These are phyloP conservation scores for Drosophila lini DNA, from an alignment of 1,140 invertebrate species.

Conservation along the genomic window DNA sequence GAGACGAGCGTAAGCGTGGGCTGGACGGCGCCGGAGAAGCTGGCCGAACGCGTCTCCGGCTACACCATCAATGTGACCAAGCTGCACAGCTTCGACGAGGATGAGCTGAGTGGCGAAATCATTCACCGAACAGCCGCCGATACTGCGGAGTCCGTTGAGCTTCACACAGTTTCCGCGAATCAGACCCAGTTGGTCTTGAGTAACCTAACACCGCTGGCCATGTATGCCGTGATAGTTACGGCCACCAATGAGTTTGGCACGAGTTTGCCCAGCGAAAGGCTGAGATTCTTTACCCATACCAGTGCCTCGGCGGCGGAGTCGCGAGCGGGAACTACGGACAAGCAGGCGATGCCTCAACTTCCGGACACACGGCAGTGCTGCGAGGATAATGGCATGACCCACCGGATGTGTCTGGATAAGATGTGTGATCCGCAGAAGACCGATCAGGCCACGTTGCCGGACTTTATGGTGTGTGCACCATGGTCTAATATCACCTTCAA, in stretches of 20 bases:
- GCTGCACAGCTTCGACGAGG: conserved; percentile 87
- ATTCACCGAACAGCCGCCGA: conserved; percentile 21
- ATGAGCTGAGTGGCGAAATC: conserved; percentile 65
- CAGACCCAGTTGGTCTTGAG: conserved; percentile 87
- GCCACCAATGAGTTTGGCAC: conserved; percentile 90
- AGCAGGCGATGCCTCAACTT: conserved; percentile 82
- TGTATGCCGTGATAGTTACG: conserved; percentile 91
- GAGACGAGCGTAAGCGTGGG: conserved; percentile 89
- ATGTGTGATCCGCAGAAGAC: conserved; percentile 91
- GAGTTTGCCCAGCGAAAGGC: conserved; percentile 89
- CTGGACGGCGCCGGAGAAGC: conserved; percentile 88
- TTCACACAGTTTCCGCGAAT: conserved; percentile 85
- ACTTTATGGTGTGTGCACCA: conserved; percentile 94
- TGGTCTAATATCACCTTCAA: conserved; percentile 92
- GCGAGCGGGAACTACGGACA: conserved; percentile 54
- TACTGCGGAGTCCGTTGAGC: conserved; percentile 66
- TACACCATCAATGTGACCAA: conserved; percentile 90
- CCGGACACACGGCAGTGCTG: conserved; percentile 91
- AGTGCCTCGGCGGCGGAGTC: conserved; percentile 65
- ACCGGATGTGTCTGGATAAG: conserved; percentile 90
- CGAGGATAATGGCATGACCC: conserved; percentile 88
- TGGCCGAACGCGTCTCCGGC: conserved; percentile 87
- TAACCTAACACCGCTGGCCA: conserved; percentile 88
- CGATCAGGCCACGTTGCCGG: conserved; percentile 87
- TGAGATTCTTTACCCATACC: conserved; percentile 85